These are phyloP conservation scores for Aphelocoma californica DNA, from an alignment of 2,797 vertebrate genomes.

Conservation along the genomic window DNA sequence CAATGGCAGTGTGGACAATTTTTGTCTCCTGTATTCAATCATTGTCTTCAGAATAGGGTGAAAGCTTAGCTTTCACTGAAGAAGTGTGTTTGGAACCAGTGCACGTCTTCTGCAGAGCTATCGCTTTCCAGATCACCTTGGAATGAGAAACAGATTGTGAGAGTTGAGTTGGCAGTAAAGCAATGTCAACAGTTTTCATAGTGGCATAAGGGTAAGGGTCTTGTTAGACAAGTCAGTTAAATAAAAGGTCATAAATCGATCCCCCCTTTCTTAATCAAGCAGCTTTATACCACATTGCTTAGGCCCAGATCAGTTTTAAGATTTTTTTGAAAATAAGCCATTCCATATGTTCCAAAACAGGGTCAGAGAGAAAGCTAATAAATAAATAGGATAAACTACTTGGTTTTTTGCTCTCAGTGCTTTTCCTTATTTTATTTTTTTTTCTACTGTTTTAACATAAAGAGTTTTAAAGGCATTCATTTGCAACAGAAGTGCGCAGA, in stretches of 20 bases:
- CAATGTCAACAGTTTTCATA: neutral
- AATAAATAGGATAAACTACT: neutral
- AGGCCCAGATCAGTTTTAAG: neutral
- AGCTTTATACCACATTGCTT: neutral
- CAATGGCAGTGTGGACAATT: neutral
- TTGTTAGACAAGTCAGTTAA: neutral
- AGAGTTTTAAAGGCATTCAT: neutral
- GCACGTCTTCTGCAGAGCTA: neutral
- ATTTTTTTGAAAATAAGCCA: neutral
- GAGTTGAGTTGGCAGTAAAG: neutral
- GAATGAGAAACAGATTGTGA: neutral
- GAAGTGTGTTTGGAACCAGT: neutral
- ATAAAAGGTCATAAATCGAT: neutral
- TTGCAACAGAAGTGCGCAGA: neutral
- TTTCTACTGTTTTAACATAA: neutral
- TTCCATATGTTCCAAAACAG: neutral
- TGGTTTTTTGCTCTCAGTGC: accelerated
- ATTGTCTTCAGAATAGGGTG: neutral
- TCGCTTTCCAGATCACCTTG: neutral
- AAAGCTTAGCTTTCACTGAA: neutral
- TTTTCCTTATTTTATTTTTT: neutral
- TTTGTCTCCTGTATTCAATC: neutral
- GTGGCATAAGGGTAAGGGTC: neutral
- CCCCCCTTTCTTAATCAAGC: neutral
- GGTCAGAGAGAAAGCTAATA: neutral